A percentile compares a stretch with the other conserved stretches of the same genome.
Conservation (phyloP, 2,797 vertebrate species). For the Spea hammondii region DNA sequence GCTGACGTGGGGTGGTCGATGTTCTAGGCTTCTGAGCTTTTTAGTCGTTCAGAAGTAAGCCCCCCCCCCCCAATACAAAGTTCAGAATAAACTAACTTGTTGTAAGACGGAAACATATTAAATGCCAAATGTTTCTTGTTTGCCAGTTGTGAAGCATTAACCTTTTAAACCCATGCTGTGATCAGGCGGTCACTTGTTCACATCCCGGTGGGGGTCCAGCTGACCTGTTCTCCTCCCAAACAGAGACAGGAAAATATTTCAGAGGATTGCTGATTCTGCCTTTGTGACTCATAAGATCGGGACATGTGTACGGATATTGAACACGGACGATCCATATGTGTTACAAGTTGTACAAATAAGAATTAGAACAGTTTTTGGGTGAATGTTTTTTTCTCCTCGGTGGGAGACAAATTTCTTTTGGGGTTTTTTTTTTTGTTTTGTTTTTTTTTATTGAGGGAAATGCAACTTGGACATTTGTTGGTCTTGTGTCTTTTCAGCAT, state of each 20-base stretch:
- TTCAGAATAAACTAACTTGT: no score
- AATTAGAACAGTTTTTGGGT: no score
- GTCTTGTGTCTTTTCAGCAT: conserved; percentile 66
- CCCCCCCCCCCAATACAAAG: no score
- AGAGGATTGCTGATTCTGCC: conserved; percentile 27
- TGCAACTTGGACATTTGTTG: conserved; percentile 34
- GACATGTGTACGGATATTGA: not conserved
- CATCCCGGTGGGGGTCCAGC: conserved; percentile 28
- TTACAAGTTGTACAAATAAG: no score
- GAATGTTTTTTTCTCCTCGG: conserved; percentile 7
- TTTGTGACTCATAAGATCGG: conserved; percentile 2
- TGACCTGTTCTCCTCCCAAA: conserved; percentile 40
- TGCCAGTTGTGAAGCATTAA: not conserved
- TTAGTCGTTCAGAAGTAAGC: no score
- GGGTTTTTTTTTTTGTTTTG: conserved; percentile 1
- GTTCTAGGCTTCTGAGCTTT: no score
- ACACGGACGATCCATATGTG: no score
- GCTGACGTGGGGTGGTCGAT: no score
- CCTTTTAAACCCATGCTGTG: conserved; percentile 21
- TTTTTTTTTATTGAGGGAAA: not conserved
- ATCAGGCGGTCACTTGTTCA: conserved; percentile 49
- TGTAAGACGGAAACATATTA: not conserved
- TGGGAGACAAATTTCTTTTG: not conserved
- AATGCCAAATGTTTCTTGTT: not conserved
- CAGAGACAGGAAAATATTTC: conserved; percentile 32